Evolutionary conservation across 2,888 invertebrate species (phyloP).

Genomic region (Euphydryas editha): DNA sequence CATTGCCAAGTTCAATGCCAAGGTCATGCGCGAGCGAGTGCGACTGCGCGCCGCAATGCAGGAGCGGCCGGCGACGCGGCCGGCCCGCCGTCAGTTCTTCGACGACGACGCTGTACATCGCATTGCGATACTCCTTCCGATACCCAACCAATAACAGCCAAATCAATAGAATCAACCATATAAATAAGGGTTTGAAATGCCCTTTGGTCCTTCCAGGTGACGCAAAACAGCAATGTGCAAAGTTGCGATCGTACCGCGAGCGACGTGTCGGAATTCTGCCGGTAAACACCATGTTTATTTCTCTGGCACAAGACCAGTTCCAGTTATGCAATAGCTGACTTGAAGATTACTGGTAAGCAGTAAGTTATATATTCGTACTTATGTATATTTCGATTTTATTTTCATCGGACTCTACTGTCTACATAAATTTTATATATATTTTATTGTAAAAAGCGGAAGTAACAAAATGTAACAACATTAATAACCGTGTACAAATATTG

Average conservation of each 20-base stretch:
- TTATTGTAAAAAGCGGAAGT: not conserved
- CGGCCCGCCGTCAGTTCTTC: conserved; percentile 71
- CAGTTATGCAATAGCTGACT: conserved; percentile 70
- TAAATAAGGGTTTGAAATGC: conserved; percentile 9
- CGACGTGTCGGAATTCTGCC: conserved; percentile 52
- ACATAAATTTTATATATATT: conserved; percentile 7
- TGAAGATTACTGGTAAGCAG: conserved; percentile 56
- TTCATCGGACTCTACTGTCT: not conserved
- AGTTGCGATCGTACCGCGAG: conserved; percentile 27
- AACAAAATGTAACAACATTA: not conserved
- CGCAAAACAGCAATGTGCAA: conserved; percentile 16
- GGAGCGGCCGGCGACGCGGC: conserved; percentile 79
- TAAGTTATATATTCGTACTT: conserved; percentile 28
- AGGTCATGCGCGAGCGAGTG: conserved; percentile 87
- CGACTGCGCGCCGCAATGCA: conserved; percentile 88
- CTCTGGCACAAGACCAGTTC: conserved; percentile 53
- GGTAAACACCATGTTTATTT: conserved; percentile 58
- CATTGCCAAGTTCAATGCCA: conserved; percentile 92
- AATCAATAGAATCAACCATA: conserved; percentile 13
- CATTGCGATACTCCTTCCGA: conserved; percentile 52
- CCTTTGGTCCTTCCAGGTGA: conserved; percentile 52
- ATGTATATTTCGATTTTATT: conserved; percentile 10
- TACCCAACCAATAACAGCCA: conserved; percentile 18
- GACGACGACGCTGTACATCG: conserved; percentile 70
- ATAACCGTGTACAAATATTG: not conserved